These are phyloP conservation scores for Saguinus midas DNA, from an alignment of 2,113 vertebrate genomes.

Conservation along the genomic window DNA sequence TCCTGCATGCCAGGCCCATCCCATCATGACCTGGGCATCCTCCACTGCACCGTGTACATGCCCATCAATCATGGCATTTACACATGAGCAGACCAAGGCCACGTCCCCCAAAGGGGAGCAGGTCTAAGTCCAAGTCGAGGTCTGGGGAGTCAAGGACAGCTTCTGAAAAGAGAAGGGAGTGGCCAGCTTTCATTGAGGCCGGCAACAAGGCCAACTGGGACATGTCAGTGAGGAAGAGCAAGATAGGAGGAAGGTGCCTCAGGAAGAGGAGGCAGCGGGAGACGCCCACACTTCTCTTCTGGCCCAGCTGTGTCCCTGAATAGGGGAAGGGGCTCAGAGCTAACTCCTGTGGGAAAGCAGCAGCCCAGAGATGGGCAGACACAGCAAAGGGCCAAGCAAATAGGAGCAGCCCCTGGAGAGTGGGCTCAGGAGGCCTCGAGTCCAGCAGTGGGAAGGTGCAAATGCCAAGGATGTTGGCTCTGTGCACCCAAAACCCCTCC, in stretches of 20 bases:
- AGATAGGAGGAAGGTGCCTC: not conserved
- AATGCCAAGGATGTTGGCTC: no score
- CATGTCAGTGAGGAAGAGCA: not conserved
- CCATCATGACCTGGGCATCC: not conserved
- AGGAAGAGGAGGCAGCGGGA: not conserved
- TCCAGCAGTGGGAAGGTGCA: not conserved
- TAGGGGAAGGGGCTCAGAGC: no score
- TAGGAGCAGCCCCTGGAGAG: no score
- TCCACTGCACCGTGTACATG: not conserved
- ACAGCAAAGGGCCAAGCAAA: not conserved
- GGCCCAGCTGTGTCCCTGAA: not conserved
- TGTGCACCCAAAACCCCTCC: no score
- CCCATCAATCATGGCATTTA: not conserved
- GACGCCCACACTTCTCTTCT: no score
- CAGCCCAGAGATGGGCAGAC: not conserved
- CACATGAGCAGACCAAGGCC: not conserved
- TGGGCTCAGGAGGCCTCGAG: not conserved
- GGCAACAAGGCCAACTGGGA: not conserved
- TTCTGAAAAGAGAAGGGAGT: not conserved
- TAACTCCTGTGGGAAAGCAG: not conserved
- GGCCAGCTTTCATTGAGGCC: not conserved
- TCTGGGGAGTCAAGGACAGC: not conserved
- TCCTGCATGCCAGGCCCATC: not conserved
- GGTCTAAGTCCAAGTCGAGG: not conserved
- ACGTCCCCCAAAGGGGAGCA: fast-evolving